Evolutionary conservation across 2,113 vertebrate species (phyloP).

Genomic region (Phalacrocorax brasilianus): DNA sequence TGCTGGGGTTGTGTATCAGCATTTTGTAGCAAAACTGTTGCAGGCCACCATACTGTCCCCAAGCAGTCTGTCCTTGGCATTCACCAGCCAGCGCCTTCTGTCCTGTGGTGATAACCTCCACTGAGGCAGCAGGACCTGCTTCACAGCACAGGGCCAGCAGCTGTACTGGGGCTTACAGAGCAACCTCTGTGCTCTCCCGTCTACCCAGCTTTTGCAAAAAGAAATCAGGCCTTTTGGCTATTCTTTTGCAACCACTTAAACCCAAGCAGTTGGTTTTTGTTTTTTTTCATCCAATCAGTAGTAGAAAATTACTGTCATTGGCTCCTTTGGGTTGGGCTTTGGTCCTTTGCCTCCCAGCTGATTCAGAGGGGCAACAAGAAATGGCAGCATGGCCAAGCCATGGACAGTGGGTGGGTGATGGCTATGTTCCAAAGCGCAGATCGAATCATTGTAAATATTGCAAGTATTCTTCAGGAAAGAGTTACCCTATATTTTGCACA

Average conservation of each 20-base stretch:
- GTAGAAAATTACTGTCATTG: not conserved
- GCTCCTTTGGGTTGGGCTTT: not conserved
- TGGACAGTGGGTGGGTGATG: not conserved
- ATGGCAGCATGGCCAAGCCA: not conserved
- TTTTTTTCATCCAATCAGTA: not conserved
- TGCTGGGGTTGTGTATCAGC: rapidly evolving
- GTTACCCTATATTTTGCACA: rapidly evolving
- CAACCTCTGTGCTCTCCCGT: not conserved
- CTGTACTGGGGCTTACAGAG: not conserved
- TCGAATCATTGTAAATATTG: not conserved
- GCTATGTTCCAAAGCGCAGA: not conserved
- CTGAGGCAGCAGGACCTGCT: not conserved
- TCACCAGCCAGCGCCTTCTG: not conserved
- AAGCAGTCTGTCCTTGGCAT: not conserved
- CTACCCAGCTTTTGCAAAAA: not conserved
- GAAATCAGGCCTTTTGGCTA: not conserved
- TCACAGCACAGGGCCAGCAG: rapidly evolving
- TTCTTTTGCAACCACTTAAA: not conserved
- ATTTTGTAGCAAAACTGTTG: not conserved
- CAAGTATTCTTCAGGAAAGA: not conserved
- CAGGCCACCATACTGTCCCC: not conserved
- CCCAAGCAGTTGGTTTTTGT: not conserved
- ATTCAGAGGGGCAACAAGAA: not conserved
- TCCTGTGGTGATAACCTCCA: not conserved
- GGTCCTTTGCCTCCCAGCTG: not conserved